Evolutionary conservation across 2,797 vertebrate genomes (phyloP), one percentile per base, ranked within the genome.

Genomic region (Micrastur ruficollis): DNA sequence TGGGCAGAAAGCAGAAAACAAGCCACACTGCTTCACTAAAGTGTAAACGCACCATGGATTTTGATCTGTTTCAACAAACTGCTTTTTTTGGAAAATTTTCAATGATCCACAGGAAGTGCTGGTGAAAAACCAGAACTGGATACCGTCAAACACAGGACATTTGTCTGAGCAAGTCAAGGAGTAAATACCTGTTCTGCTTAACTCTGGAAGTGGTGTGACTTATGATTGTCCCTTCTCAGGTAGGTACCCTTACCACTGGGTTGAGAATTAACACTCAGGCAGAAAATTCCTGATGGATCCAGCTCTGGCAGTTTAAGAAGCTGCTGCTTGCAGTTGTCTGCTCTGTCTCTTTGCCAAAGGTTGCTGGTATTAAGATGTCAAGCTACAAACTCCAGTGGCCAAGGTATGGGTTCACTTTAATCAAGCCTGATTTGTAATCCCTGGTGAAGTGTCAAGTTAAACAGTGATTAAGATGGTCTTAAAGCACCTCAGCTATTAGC

Each of bases 391-490:
- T 81, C 72, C 86, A 58, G 84, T 61, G 68, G 84, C 75, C 81
- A 94, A 83, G 26, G 56, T 94, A 67, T 55, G 65, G 49, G 79
- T 68, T 96, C 68, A 50, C 40, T 92, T 93, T 96, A 95, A 95
- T 94, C 81, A 93, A 78, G 40, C 20, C 61, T 95, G 91, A 95
- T 93, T 87, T 92, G 63, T 70, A 95, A 80, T 95, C 75, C 85
- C 79, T 2, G 21, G 71, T 91, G 96, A 95, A 96, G 74, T 73
- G 66, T 75, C 0, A 11, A 90, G 76, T 90, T 93, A 92, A 94
- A 72, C 61, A 86, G 61, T 91, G 86, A 93, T 93, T 94, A 96
- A 82, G 71, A 71, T 65, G 63, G 61, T 92, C 63, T 90, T 96
- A 91, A 95, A 91, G 79, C 26, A 85, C 89, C 68, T 86, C 72